Percentiles rank a stretch among this genome's conserved stretches.
Evolutionary conservation across 2,888 invertebrate genomes (phyloP).

Genomic region (Ashinkailepas kermadecensis): DNA sequence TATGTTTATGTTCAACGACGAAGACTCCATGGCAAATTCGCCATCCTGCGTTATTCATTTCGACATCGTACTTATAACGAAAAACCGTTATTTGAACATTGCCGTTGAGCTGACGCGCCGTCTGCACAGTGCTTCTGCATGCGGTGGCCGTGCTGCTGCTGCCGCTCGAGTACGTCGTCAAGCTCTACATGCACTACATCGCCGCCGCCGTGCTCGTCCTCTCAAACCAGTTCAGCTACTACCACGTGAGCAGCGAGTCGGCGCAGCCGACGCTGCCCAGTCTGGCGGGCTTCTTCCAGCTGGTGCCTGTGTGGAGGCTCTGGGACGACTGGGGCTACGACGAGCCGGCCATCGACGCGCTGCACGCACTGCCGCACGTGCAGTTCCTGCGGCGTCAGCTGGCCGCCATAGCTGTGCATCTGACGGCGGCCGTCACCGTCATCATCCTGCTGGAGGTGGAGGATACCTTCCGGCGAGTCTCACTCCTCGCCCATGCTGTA

Average conservation of each 20-base stretch:
- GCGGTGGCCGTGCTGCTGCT: conserved; percentile 45
- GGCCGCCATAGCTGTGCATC: conserved; percentile 41
- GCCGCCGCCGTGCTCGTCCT: conserved; percentile 43
- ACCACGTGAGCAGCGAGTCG: conserved; percentile 39
- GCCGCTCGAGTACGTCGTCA: conserved; percentile 45
- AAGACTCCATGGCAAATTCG: no score
- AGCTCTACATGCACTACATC: conserved; percentile 47
- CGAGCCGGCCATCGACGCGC: background rate
- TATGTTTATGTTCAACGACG: no score
- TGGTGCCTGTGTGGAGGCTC: conserved; percentile 13
- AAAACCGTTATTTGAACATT: no score
- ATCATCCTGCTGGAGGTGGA: conserved; percentile 33
- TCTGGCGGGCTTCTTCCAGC: background rate
- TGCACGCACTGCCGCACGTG: conserved; percentile 35
- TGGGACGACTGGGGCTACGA: background rate
- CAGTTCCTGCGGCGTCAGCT: conserved; percentile 39
- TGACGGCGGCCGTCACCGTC: conserved; percentile 40
- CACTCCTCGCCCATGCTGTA: conserved; percentile 43
- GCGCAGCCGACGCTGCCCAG: background rate
- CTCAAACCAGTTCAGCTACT: conserved; percentile 44
- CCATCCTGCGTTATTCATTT: no score
- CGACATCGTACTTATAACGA: no score
- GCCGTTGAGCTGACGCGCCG: no score
- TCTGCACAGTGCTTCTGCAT: conserved; percentile 44
- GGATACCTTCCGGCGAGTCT: conserved; percentile 36